These are phyloP conservation scores for Coenobita brevimanus DNA, from an alignment of 1,140 invertebrate species.

Conservation along the genomic window DNA sequence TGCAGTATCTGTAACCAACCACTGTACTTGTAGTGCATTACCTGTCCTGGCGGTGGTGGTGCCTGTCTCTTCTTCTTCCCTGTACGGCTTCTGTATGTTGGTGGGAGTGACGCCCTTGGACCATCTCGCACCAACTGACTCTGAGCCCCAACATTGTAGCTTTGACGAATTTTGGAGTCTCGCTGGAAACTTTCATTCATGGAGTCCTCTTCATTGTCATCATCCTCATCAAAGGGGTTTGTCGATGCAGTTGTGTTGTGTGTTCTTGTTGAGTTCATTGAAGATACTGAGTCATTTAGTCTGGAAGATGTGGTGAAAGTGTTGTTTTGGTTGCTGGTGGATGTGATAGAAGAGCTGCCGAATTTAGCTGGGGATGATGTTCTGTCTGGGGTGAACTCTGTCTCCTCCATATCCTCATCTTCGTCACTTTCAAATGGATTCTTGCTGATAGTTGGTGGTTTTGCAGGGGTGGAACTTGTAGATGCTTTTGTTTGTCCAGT, in stretches of 20 bases:
- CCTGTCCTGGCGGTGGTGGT: conserved; percentile 7
- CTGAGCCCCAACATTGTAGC: neutral
- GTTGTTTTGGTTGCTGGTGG: neutral
- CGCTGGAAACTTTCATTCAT: neutral
- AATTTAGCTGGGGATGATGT: neutral
- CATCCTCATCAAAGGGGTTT: conserved; percentile 29
- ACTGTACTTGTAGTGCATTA: too few relatives aligned
- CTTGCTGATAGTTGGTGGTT: neutral
- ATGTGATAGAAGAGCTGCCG: too few relatives aligned
- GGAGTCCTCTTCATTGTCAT: neutral
- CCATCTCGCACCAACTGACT: neutral
- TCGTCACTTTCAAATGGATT: conserved; percentile 23
- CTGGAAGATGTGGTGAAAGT: neutral
- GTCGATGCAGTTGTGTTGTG: too few relatives aligned
- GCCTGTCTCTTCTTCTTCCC: conserved; percentile 32
- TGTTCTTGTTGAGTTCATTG: too few relatives aligned
- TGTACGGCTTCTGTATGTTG: neutral
- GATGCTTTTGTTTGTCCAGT: too few relatives aligned
- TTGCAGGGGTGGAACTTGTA: neutral
- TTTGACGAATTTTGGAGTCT: neutral
- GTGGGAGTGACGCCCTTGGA: conserved; percentile 4
- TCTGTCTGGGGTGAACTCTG: neutral
- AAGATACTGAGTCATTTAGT: neutral
- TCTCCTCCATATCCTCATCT: neutral
- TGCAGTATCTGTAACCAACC: too few relatives aligned